These are phyloP conservation scores for Venturia canescens DNA, from an alignment of 1,140 invertebrate species.

Conservation along the genomic window DNA sequence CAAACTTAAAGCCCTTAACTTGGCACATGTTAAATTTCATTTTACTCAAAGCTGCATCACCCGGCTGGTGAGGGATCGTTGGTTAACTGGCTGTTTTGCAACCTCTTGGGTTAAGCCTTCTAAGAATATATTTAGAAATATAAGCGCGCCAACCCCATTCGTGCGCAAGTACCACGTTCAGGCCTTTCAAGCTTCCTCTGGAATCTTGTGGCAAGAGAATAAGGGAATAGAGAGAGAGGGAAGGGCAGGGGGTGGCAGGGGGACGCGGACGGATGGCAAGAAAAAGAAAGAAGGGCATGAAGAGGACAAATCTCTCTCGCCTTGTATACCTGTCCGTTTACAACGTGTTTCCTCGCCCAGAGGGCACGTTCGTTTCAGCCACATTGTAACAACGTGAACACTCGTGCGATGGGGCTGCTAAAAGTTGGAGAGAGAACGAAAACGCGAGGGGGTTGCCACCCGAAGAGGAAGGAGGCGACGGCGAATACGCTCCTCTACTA, in stretches of 20 bases:
- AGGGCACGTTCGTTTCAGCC: slow-evolving; percentile 22
- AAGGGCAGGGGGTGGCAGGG: not conserved
- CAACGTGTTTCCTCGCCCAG: slow-evolving; percentile 22
- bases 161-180: slow-evolving; percentile 33
- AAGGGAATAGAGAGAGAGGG: not conserved
- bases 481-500: slow-evolving; percentile 25
- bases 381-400: slow-evolving; percentile 20
- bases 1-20: too few relatives aligned
- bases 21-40: not conserved
- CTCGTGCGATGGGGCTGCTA: not conserved
- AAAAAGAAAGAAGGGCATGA: not conserved
- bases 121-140: slow-evolving; percentile 36
- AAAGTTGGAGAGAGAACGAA: not conserved
- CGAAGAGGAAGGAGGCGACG: slow-evolving; percentile 23
- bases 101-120: slow-evolving; percentile 20
- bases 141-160: not conserved
- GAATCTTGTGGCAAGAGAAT: not conserved
- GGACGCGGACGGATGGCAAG: not conserved
- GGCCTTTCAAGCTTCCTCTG: not conserved
- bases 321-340: slow-evolving; percentile 16
- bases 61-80: not conserved
- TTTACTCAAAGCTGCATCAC: too few relatives aligned
- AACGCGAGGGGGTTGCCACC: slow-evolving; percentile 16
- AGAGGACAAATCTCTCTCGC: not conserved
- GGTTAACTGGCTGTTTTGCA: slow-evolving; percentile 10